phyloP scores from a whole-genome alignment of 2,797 vertebrate genomes.

The Limnodromus scolopaceus region DNA sequence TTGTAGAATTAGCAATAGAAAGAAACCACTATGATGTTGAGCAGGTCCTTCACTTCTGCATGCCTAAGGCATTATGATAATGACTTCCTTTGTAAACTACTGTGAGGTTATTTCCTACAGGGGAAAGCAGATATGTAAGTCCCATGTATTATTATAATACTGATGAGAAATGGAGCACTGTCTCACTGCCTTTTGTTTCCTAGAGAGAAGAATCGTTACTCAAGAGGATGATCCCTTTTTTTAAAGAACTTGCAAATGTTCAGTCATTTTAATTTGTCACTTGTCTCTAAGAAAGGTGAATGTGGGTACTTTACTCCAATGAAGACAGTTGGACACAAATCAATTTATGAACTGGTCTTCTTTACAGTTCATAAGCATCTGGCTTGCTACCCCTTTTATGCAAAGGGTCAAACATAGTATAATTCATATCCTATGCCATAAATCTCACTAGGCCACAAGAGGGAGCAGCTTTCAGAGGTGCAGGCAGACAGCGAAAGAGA shows the following conservation, averaged over 20 bases:
- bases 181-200: neutral
- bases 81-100: neutral
- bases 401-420: neutral
- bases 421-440: neutral
- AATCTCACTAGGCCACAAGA: constrained; percentile 54
- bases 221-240: neutral
- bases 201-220: neutral
- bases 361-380: neutral
- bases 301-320: neutral
- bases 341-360: neutral
- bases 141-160: neutral
- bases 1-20: neutral
- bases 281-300: neutral
- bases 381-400: neutral
- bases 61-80: neutral
- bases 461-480: constrained; percentile 55
- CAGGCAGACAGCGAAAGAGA: neutral
- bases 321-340: neutral
- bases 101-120: neutral
- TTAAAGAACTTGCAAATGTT: neutral
- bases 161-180: neutral
- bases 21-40: neutral
- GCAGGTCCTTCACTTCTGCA: neutral
- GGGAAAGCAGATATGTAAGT: neutral
- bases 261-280: neutral